A percentile compares a stretch with the other conserved stretches of the same genome.
These are phyloP conservation scores for Amphiduros pacificus DNA, from an alignment of 2,888 invertebrate species.

Conservation along the genomic window DNA sequence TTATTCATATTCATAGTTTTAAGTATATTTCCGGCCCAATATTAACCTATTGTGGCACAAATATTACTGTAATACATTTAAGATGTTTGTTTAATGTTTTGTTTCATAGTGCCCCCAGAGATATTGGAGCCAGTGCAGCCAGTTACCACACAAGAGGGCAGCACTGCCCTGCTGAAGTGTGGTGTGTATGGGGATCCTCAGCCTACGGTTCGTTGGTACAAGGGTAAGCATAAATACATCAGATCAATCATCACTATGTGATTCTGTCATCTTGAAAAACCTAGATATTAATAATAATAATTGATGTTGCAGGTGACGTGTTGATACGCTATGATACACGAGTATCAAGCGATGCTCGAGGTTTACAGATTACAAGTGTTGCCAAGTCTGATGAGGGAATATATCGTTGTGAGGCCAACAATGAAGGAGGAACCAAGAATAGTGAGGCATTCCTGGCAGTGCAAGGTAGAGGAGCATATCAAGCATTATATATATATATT, in stretches of 20 bases:
- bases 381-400: constrained; percentile 43
- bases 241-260: neutral
- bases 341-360: no score
- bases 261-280: no score
- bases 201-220: constrained; percentile 43
- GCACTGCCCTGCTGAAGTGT: constrained; percentile 37
- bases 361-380: constrained; percentile 39
- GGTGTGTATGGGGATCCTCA: constrained; percentile 43
- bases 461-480: neutral
- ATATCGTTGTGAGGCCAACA: constrained; percentile 42
- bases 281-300: no score
- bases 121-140: constrained; percentile 2
- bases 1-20: no score
- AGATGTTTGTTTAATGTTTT: neutral
- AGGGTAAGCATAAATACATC: constrained; percentile 23
- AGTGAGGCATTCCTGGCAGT: constrained; percentile 35
- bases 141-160: constrained; percentile 9
- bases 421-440: constrained; percentile 39
- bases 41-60: no score
- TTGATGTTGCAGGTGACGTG: no score
- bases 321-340: no score
- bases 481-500: no score
- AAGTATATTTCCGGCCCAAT: no score
- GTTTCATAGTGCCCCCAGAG: constrained; percentile 25
- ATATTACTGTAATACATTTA: neutral